Conservation (phyloP, 2,797 vertebrate species). For the Onychomys arenicola region DNA sequence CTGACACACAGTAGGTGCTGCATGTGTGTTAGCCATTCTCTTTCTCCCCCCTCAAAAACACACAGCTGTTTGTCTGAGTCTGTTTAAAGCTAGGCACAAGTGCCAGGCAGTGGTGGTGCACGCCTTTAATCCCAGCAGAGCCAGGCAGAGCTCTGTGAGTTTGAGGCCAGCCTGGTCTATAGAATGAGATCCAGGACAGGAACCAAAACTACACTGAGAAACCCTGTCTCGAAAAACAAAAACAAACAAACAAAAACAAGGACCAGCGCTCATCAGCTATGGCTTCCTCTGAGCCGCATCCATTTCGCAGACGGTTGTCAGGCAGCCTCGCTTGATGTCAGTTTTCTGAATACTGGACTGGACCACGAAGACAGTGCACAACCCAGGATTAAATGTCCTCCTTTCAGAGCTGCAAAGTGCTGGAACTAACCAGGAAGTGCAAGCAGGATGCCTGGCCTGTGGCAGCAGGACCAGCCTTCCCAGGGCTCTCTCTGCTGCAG, state of each 20-base stretch:
- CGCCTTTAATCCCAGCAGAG: too few relatives aligned
- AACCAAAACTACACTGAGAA: too few relatives aligned
- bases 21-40: background rate
- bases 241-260: background rate
- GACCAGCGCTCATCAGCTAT: background rate
- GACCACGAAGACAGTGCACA: background rate
- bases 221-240: too few relatives aligned
- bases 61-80: background rate
- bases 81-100: background rate
- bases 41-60: background rate
- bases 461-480: background rate
- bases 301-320: background rate
- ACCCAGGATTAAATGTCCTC: constrained; percentile 65
- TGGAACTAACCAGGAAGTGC: constrained; percentile 55
- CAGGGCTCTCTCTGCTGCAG: background rate
- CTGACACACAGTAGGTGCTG: background rate
- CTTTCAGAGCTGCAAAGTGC: constrained; percentile 60
- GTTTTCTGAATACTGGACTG: constrained; percentile 48
- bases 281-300: background rate
- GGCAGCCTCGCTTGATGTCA: background rate
- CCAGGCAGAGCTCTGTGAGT: too few relatives aligned
- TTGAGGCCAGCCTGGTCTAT: too few relatives aligned
- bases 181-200: too few relatives aligned
- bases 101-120: too few relatives aligned
- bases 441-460: background rate